These are phyloP conservation scores for Bombus haemorrhoidalis DNA, from an alignment of 1,140 invertebrate genomes.

Conservation along the genomic window DNA sequence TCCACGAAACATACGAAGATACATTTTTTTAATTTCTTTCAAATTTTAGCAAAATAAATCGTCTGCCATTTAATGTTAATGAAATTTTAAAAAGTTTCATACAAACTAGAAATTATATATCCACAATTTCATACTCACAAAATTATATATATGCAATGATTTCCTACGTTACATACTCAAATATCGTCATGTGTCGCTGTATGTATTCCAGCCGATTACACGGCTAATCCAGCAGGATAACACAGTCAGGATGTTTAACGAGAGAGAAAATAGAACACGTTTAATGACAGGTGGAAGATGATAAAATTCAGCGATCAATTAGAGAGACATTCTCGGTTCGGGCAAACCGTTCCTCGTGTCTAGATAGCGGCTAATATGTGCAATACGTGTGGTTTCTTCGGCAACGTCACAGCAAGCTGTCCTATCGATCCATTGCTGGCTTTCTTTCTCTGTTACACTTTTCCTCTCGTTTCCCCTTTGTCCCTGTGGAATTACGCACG, in stretches of 20 bases:
- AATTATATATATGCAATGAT: too few species aligned
- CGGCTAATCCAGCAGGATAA: background rate
- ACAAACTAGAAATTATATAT: too few species aligned
- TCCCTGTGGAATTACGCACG: conserved; percentile 56
- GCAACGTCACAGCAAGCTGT: conserved; percentile 55
- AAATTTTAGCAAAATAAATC: too few species aligned
- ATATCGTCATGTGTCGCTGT: too few species aligned
- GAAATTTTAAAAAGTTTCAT: too few species aligned
- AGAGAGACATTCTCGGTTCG: background rate
- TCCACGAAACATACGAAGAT: too few species aligned
- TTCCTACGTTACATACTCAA: too few species aligned
- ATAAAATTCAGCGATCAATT: conserved; percentile 6
- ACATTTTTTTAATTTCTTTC: too few species aligned
- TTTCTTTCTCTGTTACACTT: conserved; percentile 46
- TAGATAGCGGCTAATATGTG: conserved; percentile 44
- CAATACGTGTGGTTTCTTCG: conserved; percentile 60
- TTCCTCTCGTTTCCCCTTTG: conserved; percentile 40
- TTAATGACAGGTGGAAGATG: background rate
- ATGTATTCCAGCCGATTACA: background rate
- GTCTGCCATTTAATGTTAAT: too few species aligned
- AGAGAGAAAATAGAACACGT: background rate
- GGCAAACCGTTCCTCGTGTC: background rate
- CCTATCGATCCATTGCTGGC: conserved; percentile 51
- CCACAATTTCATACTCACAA: too few species aligned
- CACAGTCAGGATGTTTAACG: background rate